Conservation (phyloP, 1,140 invertebrate genomes). For the Chionoecetes opilio region DNA sequence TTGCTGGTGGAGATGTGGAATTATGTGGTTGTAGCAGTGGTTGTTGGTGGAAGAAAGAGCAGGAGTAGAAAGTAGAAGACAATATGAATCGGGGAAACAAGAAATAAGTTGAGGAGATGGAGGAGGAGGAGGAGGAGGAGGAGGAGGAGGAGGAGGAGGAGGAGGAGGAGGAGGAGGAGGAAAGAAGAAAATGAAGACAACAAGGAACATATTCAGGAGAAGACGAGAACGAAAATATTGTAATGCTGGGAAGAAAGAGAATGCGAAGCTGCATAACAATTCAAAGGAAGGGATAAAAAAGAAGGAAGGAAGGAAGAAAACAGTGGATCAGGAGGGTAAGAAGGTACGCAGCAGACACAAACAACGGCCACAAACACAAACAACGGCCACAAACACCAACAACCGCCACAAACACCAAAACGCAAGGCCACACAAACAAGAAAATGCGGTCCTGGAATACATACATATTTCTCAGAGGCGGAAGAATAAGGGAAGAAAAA, state of each 20-base stretch:
- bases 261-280: not conserved
- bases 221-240: not conserved
- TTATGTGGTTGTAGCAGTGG: no score
- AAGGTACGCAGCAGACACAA: not conserved
- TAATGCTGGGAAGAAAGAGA: not conserved
- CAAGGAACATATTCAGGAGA: not conserved
- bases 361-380: not conserved
- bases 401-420: not conserved
- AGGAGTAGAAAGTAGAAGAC: no score
- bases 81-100: no score
- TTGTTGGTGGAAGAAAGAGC: no score
- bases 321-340: not conserved
- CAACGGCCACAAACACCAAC: not conserved
- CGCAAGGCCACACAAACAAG: not conserved
- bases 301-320: not conserved
- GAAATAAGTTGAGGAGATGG: no score
- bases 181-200: not conserved
- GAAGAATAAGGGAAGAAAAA: slow-evolving; percentile 38
- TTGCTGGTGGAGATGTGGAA: no score
- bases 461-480: not conserved
- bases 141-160: no score
- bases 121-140: no score
- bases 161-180: not conserved
- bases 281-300: not conserved
- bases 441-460: not conserved